These are phyloP conservation scores for Sebastes iracundus DNA, from an alignment of 2,797 vertebrate species.

Conservation along the genomic window DNA sequence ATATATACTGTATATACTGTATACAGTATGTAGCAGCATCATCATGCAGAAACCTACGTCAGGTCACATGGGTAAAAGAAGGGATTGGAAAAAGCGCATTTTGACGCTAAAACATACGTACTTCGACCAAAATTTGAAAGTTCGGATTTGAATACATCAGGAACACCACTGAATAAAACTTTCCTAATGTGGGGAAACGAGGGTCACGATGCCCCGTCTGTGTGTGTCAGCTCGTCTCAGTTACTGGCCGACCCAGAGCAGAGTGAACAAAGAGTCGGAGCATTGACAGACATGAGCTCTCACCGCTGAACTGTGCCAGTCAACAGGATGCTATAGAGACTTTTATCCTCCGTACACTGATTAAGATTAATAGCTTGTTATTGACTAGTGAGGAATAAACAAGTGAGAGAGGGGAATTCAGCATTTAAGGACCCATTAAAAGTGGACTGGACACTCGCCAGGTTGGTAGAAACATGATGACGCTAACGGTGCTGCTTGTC, in stretches of 20 bases:
- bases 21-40: too few relatives aligned
- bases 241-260: conserved; percentile 1
- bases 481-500: neutral
- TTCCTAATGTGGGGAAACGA: neutral
- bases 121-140: too few relatives aligned
- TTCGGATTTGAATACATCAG: too few relatives aligned
- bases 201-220: neutral
- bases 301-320: conserved; percentile 16
- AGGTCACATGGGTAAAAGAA: too few relatives aligned
- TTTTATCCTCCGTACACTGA: conserved; percentile 16
- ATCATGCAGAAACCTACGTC: too few relatives aligned
- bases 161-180: neutral
- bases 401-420: neutral
- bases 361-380: conserved; percentile 21
- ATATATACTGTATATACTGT: too few relatives aligned
- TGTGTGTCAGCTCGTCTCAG: conserved; percentile 17
- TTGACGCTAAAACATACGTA: too few relatives aligned
- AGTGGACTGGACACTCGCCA: neutral
- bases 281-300: conserved; percentile 33
- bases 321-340: conserved; percentile 33
- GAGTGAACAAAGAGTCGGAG: neutral
- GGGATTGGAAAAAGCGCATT: too few relatives aligned
- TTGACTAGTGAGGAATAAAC: conserved; percentile 23
- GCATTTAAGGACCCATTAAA: neutral
- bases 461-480: neutral